Evolutionary conservation across 2,888 invertebrate species (phyloP), one percentile per base, ranked within the genome.

Genomic region (Petrophora chlorosata): DNA sequence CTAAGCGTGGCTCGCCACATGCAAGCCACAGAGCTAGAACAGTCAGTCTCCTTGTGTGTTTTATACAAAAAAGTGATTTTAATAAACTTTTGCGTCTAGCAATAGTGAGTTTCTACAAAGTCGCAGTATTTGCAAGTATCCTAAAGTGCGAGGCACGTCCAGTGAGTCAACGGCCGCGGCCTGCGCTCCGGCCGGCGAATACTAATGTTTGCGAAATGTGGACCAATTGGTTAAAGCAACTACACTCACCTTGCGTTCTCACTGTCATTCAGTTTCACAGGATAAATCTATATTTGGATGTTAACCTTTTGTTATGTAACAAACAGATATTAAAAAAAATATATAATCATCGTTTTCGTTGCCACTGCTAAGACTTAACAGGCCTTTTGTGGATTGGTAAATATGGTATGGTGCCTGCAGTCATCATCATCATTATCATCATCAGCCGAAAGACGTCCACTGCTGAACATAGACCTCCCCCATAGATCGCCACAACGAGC

Each of bases 201-300:
- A 73, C 74, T 64, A 72, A 75, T 67, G 59, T 56, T 68, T 68
- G 56, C 60, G 59, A 69, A 75, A 78, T 70, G 46, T 59, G 53
- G 56, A 63, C 67, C 65, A 60, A 66, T 61, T 58, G 50, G 40
- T 60, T 67, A 47, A 50, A 43, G 48, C 41, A 51, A 32, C 13
- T 25, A 56, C 33, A 35, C 40, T 46, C 55, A 53, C 56, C 42
- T 46, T 49, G 42, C 14, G 41, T 41, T 59, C 55, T 69, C 59
- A 61, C 67, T 61, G 56, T 56, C 54, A 35, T 53, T 46, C 38
- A 54, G 39, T 38, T 38, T 29, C 38, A 50, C 38, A 42, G 28
- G 23, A 39, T 22, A 48, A 42, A 45, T 14, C 14, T 19, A 7
- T 10, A 12, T 7, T 9, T 16, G 7, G 9, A 15, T 10, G 2